Evolutionary conservation across 2,888 invertebrate species (phyloP).

Genomic region (Zygaena filipendulae): DNA sequence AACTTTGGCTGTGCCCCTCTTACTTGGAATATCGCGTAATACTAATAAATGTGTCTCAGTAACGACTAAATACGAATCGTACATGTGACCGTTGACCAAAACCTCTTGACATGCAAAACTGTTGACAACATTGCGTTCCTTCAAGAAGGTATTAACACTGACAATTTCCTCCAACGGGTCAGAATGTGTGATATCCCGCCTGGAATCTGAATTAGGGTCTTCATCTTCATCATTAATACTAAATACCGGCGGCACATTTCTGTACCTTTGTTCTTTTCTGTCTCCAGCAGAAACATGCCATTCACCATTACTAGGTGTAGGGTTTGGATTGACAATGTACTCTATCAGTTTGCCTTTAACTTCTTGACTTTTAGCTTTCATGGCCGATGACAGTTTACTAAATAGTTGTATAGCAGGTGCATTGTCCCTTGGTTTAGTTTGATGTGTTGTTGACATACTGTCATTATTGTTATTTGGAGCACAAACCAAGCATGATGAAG

Average conservation of each 20-base stretch:
- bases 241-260: constrained; percentile 92
- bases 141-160: constrained; percentile 82
- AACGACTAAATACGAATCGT: constrained; percentile 88
- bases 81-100: constrained; percentile 87
- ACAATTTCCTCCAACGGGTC: constrained; percentile 81
- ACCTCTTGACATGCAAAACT: constrained; percentile 94
- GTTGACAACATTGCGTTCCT: constrained; percentile 84
- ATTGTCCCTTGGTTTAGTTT: constrained; percentile 37
- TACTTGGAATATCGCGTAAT: constrained; percentile 80
- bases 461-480: constrained; percentile 61
- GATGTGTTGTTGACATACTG: constrained; percentile 29
- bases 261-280: constrained; percentile 86
- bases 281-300: constrained; percentile 88
- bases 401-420: constrained; percentile 75
- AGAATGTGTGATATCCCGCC: constrained; percentile 57
- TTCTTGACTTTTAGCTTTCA: constrained; percentile 91
- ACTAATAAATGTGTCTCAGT: constrained; percentile 89
- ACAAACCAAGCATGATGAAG: constrained; percentile 84
- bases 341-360: constrained; percentile 92
- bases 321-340: constrained; percentile 90
- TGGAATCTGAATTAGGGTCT: constrained; percentile 38
- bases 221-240: constrained; percentile 89
- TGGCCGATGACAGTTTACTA: constrained; percentile 85
- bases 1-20: constrained; percentile 84
- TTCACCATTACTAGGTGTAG: constrained; percentile 69